These are phyloP conservation scores for Andrena haemorrhoa DNA, from an alignment of 2,888 invertebrate species.

Conservation along the genomic window DNA sequence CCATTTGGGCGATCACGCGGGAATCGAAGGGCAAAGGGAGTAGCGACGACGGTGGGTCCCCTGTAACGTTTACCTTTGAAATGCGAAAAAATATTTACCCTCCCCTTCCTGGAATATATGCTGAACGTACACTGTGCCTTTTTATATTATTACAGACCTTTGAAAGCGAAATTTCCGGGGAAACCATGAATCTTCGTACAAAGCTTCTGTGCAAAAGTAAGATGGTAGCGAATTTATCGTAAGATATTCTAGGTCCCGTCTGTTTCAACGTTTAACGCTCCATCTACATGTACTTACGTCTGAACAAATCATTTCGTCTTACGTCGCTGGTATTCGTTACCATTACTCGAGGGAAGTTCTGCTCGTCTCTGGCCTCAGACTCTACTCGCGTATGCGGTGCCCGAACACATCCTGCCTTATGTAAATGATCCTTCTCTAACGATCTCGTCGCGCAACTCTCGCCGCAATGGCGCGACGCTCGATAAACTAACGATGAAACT, in stretches of 20 bases:
- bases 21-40: background rate
- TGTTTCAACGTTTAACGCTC: background rate
- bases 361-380: background rate
- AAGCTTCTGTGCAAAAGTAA: background rate
- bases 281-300: background rate
- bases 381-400: slow-evolving; percentile 13
- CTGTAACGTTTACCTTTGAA: slow-evolving; percentile 2
- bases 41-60: background rate
- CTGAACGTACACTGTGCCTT: background rate
- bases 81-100: slow-evolving; percentile 11
- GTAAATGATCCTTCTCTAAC: slow-evolving; percentile 52
- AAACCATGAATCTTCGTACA: background rate
- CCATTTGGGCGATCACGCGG: background rate
- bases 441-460: slow-evolving; percentile 39
- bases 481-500: slow-evolving; percentile 38
- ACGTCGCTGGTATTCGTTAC: background rate
- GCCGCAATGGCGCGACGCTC: slow-evolving; percentile 37
- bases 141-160: background rate
- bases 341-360: background rate
- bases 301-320: background rate
- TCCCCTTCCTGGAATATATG: background rate
- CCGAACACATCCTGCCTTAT: slow-evolving; percentile 9
- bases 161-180: background rate
- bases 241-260: background rate
- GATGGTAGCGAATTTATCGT: background rate